Conservation (phyloP, 2,797 vertebrate genomes). For the Podargus strigoides region DNA sequence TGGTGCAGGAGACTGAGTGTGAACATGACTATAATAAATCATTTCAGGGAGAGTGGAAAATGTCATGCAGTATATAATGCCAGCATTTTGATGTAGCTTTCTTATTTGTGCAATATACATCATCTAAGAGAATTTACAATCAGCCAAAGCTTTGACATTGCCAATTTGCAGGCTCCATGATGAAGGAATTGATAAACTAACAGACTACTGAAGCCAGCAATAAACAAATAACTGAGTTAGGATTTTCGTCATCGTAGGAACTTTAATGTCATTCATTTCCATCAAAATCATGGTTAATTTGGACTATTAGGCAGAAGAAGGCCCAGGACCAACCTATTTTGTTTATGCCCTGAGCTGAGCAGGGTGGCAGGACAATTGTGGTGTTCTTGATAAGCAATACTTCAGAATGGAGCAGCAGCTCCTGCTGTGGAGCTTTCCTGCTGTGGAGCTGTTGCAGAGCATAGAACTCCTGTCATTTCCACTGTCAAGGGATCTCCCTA, state of each 20-base stretch:
- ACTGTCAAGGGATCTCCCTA: not conserved
- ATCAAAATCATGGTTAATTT: not conserved
- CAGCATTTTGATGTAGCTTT: conserved; percentile 27
- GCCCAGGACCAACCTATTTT: not conserved
- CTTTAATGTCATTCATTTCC: not conserved
- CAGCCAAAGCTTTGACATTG: conserved; percentile 74
- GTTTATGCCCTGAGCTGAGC: not conserved
- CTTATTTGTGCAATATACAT: conserved; percentile 10
- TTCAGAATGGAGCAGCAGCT: not conserved
- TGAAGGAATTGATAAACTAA: conserved; percentile 74
- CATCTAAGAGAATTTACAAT: conserved; percentile 11
- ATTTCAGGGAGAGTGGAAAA: conserved; percentile 10
- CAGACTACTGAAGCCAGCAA: conserved; percentile 27
- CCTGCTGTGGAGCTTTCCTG: not conserved
- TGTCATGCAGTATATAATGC: not conserved
- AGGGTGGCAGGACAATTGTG: not conserved
- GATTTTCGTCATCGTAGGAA: not conserved
- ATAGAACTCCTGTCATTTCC: not conserved
- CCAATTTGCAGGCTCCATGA: conserved; percentile 11
- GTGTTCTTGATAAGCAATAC: not conserved
- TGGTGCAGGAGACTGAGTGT: not conserved
- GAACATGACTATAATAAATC: conserved; percentile 24
- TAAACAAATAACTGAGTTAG: not conserved
- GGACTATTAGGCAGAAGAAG: not conserved
- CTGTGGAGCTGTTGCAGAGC: not conserved